These are phyloP conservation scores for Bufo bufo DNA, from an alignment of 2,113 vertebrate genomes.

Conservation along the genomic window DNA sequence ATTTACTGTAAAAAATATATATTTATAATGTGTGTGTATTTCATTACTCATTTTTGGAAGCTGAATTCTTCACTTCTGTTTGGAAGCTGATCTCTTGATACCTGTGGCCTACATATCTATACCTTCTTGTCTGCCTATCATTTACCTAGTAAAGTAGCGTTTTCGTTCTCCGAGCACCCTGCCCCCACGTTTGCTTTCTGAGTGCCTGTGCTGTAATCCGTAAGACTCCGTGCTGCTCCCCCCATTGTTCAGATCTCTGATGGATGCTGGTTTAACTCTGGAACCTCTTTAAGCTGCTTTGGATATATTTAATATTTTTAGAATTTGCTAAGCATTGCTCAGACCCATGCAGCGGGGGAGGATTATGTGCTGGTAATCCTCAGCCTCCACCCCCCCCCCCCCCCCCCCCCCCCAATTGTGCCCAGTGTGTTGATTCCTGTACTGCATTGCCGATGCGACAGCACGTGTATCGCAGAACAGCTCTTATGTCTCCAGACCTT, in stretches of 20 bases:
- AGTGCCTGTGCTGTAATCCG: conserved; percentile 10
- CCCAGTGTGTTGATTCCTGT: not conserved
- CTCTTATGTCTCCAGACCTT: not conserved
- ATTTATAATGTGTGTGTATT: not conserved
- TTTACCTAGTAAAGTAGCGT: not conserved
- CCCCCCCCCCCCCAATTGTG: not conserved
- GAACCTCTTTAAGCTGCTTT: conserved; percentile 42
- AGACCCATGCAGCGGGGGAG: not conserved
- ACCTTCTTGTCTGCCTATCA: not conserved
- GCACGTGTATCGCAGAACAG: not conserved
- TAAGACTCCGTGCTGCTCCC: not conserved
- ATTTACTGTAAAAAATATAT: not conserved
- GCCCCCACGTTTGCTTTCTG: conserved; percentile 9
- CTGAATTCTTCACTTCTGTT: not conserved
- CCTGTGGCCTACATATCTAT: not conserved
- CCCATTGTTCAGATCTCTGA: conserved; percentile 32
- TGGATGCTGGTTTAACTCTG: conserved; percentile 48
- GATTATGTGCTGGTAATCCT: conserved; percentile 22
- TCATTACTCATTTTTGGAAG: not conserved
- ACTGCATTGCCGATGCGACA: not conserved
- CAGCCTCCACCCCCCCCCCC: too few relatives aligned
- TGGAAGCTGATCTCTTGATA: not conserved
- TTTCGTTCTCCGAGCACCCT: not conserved
- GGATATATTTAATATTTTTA: conserved; percentile 53
- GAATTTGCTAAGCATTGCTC: conserved; percentile 10